These are phyloP conservation scores for Ptychadena robeensis DNA, from an alignment of 2,797 vertebrate genomes.

Conservation along the genomic window DNA sequence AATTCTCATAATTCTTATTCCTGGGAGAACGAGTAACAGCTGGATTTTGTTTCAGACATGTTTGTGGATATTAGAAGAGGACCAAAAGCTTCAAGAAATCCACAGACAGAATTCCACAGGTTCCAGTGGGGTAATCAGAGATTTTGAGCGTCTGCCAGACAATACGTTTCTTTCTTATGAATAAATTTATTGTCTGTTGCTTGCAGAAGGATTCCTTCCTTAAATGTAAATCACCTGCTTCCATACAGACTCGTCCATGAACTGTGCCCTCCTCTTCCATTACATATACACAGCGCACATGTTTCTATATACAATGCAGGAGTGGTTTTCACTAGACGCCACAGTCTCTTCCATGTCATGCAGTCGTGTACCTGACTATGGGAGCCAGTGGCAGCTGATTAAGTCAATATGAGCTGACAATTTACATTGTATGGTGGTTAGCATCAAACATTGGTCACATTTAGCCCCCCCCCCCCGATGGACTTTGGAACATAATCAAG, in stretches of 20 bases:
- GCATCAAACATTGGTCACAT: too few relatives aligned
- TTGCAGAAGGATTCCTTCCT: slow-evolving; percentile 13
- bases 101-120: slow-evolving; percentile 43
- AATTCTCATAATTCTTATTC: slow-evolving; percentile 23
- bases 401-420: too few relatives aligned
- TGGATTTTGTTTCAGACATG: slow-evolving; percentile 34
- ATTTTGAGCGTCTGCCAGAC: slow-evolving; percentile 26
- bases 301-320: slow-evolving; percentile 5
- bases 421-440: too few relatives aligned
- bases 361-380: neutral
- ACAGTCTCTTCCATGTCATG: neutral
- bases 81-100: slow-evolving; percentile 27
- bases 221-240: slow-evolving; percentile 34
- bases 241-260: slow-evolving; percentile 9
- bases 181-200: slow-evolving; percentile 42
- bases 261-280: slow-evolving; percentile 16
- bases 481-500: too few relatives aligned
- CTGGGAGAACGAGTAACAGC: slow-evolving; percentile 1
- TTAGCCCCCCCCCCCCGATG: too few relatives aligned
- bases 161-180: slow-evolving; percentile 8
- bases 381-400: neutral
- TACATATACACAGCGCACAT: slow-evolving; percentile 19
- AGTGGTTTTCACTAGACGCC: neutral
- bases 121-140: slow-evolving; percentile 40
- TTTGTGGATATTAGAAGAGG: slow-evolving; percentile 19